Conservation (phyloP, 2,888 invertebrate species). For the Craniophora ligustri region DNA sequence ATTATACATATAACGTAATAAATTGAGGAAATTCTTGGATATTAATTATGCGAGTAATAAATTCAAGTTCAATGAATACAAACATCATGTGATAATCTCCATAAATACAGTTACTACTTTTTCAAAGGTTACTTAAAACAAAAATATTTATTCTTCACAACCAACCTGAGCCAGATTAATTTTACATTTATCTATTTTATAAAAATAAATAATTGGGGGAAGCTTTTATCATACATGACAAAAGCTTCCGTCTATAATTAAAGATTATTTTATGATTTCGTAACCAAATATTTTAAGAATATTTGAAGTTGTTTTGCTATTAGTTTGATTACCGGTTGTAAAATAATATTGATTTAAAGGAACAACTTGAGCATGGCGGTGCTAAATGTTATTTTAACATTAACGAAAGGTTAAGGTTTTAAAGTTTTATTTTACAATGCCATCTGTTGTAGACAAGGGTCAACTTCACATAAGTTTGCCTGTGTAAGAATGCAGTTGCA, state of each 20-base stretch:
- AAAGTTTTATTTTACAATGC: background rate
- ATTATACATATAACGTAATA: background rate
- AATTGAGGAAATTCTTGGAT: background rate
- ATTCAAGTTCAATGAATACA: background rate
- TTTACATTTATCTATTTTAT: slow-evolving; percentile 11
- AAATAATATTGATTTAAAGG: slow-evolving; percentile 17
- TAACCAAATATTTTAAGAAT: slow-evolving; percentile 22
- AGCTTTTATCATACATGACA: slow-evolving; percentile 23
- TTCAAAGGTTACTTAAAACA: slow-evolving; percentile 11
- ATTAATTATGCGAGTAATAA: slow-evolving; percentile 2
- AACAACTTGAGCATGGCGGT: slow-evolving; percentile 1
- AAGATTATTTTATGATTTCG: slow-evolving; percentile 9
- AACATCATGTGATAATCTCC: background rate
- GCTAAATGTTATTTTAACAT: background rate
- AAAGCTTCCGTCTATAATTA: slow-evolving; percentile 18
- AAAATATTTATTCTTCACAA: background rate
- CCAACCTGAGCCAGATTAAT: slow-evolving; percentile 8
- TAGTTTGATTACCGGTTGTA: slow-evolving; percentile 1
- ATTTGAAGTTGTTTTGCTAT: slow-evolving; percentile 22
- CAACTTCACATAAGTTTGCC: background rate
- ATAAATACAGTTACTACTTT: background rate
- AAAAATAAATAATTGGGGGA: slow-evolving; percentile 19
- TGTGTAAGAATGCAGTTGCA: slow-evolving; percentile 16
- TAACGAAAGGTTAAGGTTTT: background rate
- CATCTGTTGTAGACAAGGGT: background rate